These are phyloP conservation scores for Anoplolepis gracilipes DNA, from an alignment of 1,140 invertebrate species.

Conservation along the genomic window DNA sequence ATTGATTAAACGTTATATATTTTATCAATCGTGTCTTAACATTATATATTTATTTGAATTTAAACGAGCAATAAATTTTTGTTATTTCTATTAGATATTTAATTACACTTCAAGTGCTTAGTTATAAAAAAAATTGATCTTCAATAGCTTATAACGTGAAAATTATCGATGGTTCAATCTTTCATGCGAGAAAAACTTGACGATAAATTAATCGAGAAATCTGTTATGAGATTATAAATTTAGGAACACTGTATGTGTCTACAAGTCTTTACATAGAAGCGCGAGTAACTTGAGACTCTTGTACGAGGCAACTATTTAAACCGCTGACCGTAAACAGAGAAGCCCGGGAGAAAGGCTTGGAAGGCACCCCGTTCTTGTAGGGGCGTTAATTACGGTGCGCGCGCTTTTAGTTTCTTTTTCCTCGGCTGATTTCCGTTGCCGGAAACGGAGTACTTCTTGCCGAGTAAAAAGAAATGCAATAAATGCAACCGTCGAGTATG, in stretches of 20 bases:
- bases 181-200: not conserved
- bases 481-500: constrained; percentile 17
- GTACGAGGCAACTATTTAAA: constrained; percentile 70
- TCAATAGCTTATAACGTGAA: not conserved
- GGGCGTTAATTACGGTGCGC: constrained; percentile 71
- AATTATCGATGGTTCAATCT: not conserved
- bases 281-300: constrained; percentile 71
- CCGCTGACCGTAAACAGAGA: constrained; percentile 74
- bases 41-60: not conserved
- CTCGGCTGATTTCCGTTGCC: constrained; percentile 66
- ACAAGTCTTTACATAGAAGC: not conserved
- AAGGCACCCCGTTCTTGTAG: constrained; percentile 50
- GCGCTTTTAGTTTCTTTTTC: constrained; percentile 53
- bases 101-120: not conserved
- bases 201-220: not conserved
- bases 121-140: not conserved
- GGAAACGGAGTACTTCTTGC: constrained; percentile 25
- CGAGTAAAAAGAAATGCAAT: not conserved
- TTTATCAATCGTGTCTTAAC: not conserved
- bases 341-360: constrained; percentile 41
- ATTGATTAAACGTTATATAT: not conserved
- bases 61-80: not conserved
- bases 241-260: constrained; percentile 14
- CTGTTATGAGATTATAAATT: constrained; percentile 6
- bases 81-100: not conserved